Conservation (phyloP, 1,140 invertebrate species). For the Penaeus japonicus region DNA sequence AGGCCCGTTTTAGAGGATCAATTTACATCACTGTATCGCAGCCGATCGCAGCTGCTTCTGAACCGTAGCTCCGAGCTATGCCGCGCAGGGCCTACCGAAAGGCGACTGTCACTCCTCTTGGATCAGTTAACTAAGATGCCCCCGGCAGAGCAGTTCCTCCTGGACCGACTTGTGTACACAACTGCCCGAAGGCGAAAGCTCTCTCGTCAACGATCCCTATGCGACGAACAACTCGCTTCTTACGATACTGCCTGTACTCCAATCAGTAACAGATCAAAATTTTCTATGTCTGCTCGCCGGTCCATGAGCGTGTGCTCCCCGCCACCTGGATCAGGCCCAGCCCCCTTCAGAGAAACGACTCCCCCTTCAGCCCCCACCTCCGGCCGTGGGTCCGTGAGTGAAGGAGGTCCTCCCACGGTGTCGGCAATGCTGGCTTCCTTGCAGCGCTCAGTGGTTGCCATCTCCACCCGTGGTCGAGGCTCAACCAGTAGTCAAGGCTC, state of each 20-base stretch:
- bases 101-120: constrained; percentile 45
- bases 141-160: constrained; percentile 57
- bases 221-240: constrained; percentile 52
- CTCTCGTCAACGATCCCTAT: constrained; percentile 44
- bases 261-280: not conserved
- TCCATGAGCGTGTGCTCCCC: constrained; percentile 56
- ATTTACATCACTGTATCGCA: constrained; percentile 56
- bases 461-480: constrained; percentile 9
- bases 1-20: constrained; percentile 54
- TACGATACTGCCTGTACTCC: constrained; percentile 7
- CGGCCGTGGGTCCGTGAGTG: constrained; percentile 16
- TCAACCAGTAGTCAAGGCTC: constrained; percentile 21
- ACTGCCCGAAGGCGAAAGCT: constrained; percentile 40
- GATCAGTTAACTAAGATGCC: constrained; percentile 49
- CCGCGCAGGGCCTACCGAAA: constrained; percentile 43
- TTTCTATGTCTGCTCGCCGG: constrained; percentile 19
- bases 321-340: constrained; percentile 14
- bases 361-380: not conserved
- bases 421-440: constrained; percentile 54
- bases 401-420: constrained; percentile 43
- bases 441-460: constrained; percentile 51
- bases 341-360: not conserved
- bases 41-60: constrained; percentile 50
- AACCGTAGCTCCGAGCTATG: constrained; percentile 45
- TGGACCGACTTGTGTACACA: constrained; percentile 55